Evolutionary conservation across 2,888 invertebrate genomes (phyloP).

Genomic region (Periphyllus acericola): DNA sequence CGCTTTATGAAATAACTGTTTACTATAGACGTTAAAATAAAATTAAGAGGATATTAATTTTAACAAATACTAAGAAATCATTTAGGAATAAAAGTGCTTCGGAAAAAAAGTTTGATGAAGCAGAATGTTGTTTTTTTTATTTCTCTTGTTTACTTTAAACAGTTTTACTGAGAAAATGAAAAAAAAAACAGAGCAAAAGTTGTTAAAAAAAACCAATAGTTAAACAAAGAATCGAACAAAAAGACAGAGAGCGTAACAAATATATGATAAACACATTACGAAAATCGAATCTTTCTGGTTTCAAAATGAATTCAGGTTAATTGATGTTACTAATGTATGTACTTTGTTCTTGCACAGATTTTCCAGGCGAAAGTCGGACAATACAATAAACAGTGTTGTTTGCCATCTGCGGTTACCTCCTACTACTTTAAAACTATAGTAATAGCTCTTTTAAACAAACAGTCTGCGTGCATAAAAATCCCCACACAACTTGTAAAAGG

Average conservation of each 20-base stretch:
- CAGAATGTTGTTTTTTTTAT: slow-evolving; percentile 5
- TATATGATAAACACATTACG: neutral
- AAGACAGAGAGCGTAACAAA: neutral
- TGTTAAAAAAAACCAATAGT: slow-evolving; percentile 16
- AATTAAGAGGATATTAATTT: neutral
- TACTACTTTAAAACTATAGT: too few relatives aligned
- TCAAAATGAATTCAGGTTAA: slow-evolving; percentile 6
- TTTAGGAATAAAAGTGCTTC: neutral
- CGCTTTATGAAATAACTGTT: too few relatives aligned
- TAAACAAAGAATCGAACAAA: neutral
- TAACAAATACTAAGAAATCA: neutral
- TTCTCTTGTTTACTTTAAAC: slow-evolving; percentile 6
- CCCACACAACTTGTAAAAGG: too few relatives aligned
- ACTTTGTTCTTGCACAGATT: too few relatives aligned
- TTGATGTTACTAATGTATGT: neutral
- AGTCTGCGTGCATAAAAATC: too few relatives aligned
- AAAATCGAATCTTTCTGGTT: slow-evolving; percentile 2
- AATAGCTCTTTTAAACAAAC: too few relatives aligned
- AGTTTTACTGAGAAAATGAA: slow-evolving; percentile 2
- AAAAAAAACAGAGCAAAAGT: neutral
- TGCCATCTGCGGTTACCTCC: too few relatives aligned
- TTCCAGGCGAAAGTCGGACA: too few relatives aligned
- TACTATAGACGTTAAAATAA: too few relatives aligned
- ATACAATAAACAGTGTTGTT: too few relatives aligned
- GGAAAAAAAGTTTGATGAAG: neutral